A percentile compares a stretch with the other conserved stretches of the same genome.
Conservation (phyloP, 2,797 vertebrate genomes). For the Cetoscarus ocellatus region DNA sequence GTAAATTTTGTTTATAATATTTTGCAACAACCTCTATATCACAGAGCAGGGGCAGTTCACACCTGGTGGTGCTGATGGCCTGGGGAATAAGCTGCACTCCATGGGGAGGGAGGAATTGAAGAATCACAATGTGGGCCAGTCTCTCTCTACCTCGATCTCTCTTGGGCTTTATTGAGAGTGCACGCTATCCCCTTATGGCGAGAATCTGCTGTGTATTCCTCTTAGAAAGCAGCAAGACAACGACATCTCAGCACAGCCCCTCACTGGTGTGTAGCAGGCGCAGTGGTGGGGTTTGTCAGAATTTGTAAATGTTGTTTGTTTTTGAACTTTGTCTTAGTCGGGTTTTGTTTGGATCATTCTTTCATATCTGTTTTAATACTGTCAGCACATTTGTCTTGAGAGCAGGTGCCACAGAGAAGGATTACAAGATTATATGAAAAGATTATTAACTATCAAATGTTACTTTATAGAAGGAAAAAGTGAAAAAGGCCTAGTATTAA, state of each 20-base stretch:
- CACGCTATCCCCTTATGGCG: background rate
- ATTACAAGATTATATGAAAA: background rate
- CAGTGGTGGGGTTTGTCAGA: background rate
- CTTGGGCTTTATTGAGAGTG: background rate
- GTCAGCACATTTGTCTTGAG: background rate
- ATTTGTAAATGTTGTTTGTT: background rate
- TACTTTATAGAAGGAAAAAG: background rate
- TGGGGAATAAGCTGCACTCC: background rate
- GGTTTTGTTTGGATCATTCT: background rate
- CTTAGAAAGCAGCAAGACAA: background rate
- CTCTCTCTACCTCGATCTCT: background rate
- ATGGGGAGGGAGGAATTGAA: background rate
- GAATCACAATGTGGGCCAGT: background rate
- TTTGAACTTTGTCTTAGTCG: background rate
- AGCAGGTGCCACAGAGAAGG: background rate
- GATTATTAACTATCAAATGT: background rate
- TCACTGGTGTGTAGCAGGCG: no score
- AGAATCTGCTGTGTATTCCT: background rate
- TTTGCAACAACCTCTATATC: background rate
- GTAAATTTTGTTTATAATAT: background rate
- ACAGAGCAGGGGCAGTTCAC: background rate
- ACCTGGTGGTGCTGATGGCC: background rate
- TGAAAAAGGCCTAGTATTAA: background rate
- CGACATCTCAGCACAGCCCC: background rate
- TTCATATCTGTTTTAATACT: background rate